Evolutionary conservation across 2,888 invertebrate species (phyloP).

Genomic region (Drosophila macrothrix): DNA sequence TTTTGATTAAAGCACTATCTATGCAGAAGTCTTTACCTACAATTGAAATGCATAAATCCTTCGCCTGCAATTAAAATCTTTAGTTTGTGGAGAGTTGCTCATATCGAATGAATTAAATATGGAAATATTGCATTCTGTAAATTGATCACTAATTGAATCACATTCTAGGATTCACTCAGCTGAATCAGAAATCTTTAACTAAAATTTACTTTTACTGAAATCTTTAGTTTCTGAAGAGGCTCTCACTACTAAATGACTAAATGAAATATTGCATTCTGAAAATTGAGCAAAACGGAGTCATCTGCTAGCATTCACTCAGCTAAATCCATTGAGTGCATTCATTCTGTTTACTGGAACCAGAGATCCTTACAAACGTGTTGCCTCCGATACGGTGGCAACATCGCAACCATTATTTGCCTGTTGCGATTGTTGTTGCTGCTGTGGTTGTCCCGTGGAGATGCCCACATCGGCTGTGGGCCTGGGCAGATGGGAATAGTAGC

Average conservation of each 20-base stretch:
- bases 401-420: conserved; percentile 64
- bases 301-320: neutral
- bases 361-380: conserved; percentile 88
- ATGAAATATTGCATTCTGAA: neutral
- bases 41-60: neutral
- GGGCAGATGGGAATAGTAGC: conserved; percentile 84
- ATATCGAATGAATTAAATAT: no score
- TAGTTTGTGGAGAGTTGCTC: no score
- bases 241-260: neutral
- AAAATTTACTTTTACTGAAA: neutral
- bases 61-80: neutral
- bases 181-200: no score
- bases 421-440: conserved; percentile 12
- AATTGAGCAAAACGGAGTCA: conserved; percentile 12
- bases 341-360: no score
- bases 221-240: neutral
- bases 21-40: neutral
- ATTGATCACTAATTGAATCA: neutral
- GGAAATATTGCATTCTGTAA: neutral
- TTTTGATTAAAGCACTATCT: no score
- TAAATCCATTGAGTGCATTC: neutral
- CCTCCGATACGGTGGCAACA: conserved; percentile 88
- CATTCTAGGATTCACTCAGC: no score
- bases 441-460: conserved; percentile 65
- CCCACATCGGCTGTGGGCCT: conserved; percentile 81